A percentile compares a stretch with the other conserved stretches of the same genome.
These are phyloP conservation scores for Micrastur ruficollis DNA, from an alignment of 2,797 vertebrate genomes.

Conservation along the genomic window DNA sequence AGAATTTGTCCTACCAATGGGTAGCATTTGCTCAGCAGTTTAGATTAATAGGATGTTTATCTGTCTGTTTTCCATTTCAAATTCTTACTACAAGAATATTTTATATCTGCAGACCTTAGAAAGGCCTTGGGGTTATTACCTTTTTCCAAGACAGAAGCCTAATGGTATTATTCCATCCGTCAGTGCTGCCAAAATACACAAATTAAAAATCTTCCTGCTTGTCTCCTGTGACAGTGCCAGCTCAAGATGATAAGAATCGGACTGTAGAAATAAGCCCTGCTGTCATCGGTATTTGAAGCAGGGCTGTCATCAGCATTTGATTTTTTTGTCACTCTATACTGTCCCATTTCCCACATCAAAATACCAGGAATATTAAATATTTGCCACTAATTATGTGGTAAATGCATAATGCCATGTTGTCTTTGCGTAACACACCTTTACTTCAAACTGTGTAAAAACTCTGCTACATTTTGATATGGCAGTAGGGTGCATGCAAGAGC, in stretches of 20 bases:
- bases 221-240: background rate
- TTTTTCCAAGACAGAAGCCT: background rate
- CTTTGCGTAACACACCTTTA: background rate
- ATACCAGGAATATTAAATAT: background rate
- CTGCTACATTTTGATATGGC: background rate
- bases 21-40: background rate
- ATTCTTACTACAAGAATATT: background rate
- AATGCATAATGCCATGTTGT: background rate
- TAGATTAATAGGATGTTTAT: background rate
- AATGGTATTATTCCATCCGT: background rate
- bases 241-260: background rate
- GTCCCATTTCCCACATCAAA: background rate
- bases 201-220: background rate
- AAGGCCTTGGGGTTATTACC: background rate
- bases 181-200: background rate
- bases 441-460: background rate
- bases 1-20: background rate
- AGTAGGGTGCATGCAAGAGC: background rate
- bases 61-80: background rate
- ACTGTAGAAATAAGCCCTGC: background rate
- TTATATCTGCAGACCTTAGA: background rate
- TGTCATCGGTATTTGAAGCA: background rate
- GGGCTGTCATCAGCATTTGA: background rate
- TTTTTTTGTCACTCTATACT: background rate
- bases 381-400: background rate